Conservation (phyloP, 1,140 invertebrate species). For the Metaphire vulgaris region DNA sequence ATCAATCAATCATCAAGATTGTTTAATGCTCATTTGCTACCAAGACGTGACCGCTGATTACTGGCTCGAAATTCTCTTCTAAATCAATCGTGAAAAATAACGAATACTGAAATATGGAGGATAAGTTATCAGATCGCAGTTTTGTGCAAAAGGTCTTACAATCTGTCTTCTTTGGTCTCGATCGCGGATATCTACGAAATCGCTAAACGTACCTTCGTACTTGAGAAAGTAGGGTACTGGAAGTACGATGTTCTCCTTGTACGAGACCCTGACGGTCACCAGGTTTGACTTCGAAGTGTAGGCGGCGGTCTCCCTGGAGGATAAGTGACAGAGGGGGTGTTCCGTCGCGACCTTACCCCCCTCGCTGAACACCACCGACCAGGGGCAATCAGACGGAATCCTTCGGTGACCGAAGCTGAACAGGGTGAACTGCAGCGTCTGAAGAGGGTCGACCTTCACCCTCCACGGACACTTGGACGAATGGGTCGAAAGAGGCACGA, state of each 20-base stretch:
- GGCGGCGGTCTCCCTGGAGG: constrained; percentile 1
- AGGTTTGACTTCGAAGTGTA: constrained; percentile 10
- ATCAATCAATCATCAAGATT: too few relatives aligned
- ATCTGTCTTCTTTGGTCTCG: too few relatives aligned
- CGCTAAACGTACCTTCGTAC: constrained; percentile 22
- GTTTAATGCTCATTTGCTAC: too few relatives aligned
- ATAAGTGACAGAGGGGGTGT: not conserved
- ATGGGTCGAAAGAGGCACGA: constrained; percentile 1
- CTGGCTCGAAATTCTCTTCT: too few relatives aligned
- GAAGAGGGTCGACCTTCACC: constrained; percentile 2
- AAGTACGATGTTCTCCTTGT: constrained; percentile 5
- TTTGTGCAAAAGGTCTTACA: too few relatives aligned
- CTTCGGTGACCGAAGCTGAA: not conserved
- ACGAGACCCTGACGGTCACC: not conserved
- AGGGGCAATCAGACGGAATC: not conserved
- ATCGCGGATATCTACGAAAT: too few relatives aligned
- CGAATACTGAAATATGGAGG: too few relatives aligned
- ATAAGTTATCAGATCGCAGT: too few relatives aligned
- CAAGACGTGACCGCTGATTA: too few relatives aligned
- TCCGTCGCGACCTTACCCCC: not conserved
- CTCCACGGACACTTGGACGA: constrained; percentile 6
- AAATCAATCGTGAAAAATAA: too few relatives aligned
- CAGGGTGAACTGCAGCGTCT: constrained; percentile 12
- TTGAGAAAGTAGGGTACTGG: constrained; percentile 4
- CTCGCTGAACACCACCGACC: constrained; percentile 12